A percentile compares a stretch with the other conserved stretches of the same genome.
Evolutionary conservation across 2,888 invertebrate genomes (phyloP).

Genomic region (Tenthredo notha): DNA sequence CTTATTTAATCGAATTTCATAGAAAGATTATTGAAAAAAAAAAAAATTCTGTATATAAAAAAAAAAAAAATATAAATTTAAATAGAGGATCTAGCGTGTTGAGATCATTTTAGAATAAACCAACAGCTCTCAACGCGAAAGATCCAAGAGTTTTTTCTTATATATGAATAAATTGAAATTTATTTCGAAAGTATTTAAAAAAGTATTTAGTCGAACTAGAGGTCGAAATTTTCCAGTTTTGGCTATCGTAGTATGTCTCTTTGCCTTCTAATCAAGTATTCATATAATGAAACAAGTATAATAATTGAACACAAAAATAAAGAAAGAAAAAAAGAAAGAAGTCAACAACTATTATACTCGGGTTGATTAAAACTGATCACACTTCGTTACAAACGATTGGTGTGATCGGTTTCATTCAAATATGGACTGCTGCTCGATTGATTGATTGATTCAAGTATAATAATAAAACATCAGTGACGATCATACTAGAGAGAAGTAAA

Average conservation of each 20-base stretch:
- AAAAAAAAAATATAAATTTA: constrained; percentile 43
- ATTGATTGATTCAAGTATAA: not conserved
- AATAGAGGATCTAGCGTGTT: constrained; percentile 12
- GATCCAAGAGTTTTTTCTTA: constrained; percentile 7
- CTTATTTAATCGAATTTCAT: constrained; percentile 46
- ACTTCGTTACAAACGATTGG: constrained; percentile 6
- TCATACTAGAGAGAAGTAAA: not conserved
- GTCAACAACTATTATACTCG: not conserved
- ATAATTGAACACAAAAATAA: not conserved
- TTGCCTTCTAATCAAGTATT: constrained; percentile 11
- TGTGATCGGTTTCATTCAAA: not conserved
- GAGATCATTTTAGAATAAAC: constrained; percentile 18
- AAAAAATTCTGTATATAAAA: constrained; percentile 23
- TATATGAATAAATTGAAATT: constrained; percentile 19
- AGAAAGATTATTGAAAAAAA: not conserved
- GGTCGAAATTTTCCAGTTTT: constrained; percentile 15
- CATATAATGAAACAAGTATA: not conserved
- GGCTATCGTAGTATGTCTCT: constrained; percentile 33
- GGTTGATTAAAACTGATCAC: not conserved
- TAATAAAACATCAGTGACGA: not conserved
- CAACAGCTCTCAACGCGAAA: constrained; percentile 18
- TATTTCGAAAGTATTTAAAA: constrained; percentile 39
- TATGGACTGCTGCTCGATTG: not conserved
- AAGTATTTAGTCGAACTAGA: constrained; percentile 38
- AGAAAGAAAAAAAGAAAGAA: not conserved